Base-by-base conservation (phyloP, 2,797 vertebrate genomes). In the Etheostoma nigrum region DNA sequence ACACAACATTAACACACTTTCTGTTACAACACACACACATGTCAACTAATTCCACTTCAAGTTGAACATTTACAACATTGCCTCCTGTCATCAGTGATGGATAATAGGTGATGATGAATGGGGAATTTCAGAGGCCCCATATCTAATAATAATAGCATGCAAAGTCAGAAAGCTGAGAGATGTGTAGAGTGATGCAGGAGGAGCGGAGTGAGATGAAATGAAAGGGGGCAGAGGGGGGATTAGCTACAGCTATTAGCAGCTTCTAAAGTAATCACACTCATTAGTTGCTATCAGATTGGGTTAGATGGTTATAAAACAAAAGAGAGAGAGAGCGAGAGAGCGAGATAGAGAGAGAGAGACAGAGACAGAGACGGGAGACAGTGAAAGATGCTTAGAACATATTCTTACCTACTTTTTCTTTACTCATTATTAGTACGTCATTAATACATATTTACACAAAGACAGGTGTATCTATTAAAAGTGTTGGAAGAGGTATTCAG, bases 211-310 rank as follows among this genome's bases (percentile, higher is more conserved):
- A 78, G 78, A 89, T 89, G 82, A 91, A 90, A 90, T 88, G 76
- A 88, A 90, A 85, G 71, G 68, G 86, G 85, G 81, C 76, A 88
- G 74, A 72, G 70, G 82, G 68, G 78, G 82, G 86, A 93, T 92
- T 92, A 92, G 89, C 79, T 74, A 79, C 85, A 89, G 91, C 86
- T 89, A 93, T 93, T 93, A 93, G 85, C 85, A 77, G 88, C 91
- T 86, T 90, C 88, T 72, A 85, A 87, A 93, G 90, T 91, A 90
- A 93, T 92, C 90, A 89, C 79, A 88, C 85, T 92, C 90, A 93
- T 93, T 92, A 92, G 89, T 67, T 90, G 81, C 81, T 86, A 91
- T 92, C 91, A 92, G 90, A 92, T 90, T 76, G 80, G 70, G 89
- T 88, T 89, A 90, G 90, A 92, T 86, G 87, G 86, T 90, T 90